A percentile compares a stretch with the other conserved stretches of the same genome.
Conservation (phyloP, 2,113 vertebrate species). For the Clarias macrocephalus region DNA sequence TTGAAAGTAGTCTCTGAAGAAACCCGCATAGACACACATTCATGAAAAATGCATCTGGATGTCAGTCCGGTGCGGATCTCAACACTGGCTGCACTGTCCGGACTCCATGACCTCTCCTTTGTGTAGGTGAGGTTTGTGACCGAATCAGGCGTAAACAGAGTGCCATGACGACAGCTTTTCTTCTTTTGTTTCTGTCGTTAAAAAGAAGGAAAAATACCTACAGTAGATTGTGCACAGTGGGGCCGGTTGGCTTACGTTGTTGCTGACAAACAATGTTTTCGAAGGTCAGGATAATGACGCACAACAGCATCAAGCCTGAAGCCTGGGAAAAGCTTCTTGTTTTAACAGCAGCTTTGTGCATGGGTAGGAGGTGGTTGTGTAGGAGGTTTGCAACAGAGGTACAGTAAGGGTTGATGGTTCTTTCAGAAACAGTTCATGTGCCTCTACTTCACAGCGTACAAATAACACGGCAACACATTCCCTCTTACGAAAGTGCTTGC, state of each 20-base stretch:
- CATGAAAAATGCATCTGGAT: background rate
- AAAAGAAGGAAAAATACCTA: background rate
- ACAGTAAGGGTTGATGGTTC: background rate
- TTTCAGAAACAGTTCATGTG: background rate
- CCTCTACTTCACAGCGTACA: background rate
- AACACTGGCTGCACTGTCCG: background rate
- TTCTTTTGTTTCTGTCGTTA: background rate
- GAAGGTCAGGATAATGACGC: background rate
- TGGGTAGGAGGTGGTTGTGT: slow-evolving; percentile 1
- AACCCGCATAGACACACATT: background rate
- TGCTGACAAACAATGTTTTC: background rate
- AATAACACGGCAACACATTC: slow-evolving; percentile 7
- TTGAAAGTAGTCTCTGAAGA: background rate
- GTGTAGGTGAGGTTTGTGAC: background rate
- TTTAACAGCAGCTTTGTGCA: slow-evolving; percentile 3
- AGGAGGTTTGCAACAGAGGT: slow-evolving; percentile 5
- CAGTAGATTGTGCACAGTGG: background rate
- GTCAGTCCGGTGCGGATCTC: background rate
- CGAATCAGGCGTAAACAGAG: background rate
- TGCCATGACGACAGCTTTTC: background rate
- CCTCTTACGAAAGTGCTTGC: background rate
- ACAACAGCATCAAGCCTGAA: background rate
- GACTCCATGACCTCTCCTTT: background rate
- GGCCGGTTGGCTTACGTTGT: background rate
- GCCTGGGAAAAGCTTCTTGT: background rate